phyloP scores from a whole-genome alignment of 2,113 vertebrate genomes.

The Austrofundulus limnaeus region DNA sequence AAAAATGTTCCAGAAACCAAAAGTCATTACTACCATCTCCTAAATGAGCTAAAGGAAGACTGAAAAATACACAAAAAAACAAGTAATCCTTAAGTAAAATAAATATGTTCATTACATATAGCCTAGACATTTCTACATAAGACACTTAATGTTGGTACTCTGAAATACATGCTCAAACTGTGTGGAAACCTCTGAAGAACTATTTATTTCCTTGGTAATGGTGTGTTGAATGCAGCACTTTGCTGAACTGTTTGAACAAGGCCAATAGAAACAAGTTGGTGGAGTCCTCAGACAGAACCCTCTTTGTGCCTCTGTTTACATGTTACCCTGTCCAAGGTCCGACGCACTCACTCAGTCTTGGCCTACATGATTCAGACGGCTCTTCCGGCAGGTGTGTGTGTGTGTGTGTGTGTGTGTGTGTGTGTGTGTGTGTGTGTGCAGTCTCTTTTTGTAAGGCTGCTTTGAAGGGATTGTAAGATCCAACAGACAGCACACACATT shows the following conservation, averaged over 20 bases:
- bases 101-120: no score
- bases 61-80: no score
- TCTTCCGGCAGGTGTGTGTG: slow-evolving; percentile 50
- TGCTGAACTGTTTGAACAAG: slow-evolving; percentile 23
- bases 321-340: slow-evolving; percentile 33
- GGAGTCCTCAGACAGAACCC: slow-evolving; percentile 26
- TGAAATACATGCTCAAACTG: no score
- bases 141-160: no score
- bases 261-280: slow-evolving; percentile 20
- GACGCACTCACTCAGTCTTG: slow-evolving; percentile 20
- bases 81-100: no score
- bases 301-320: slow-evolving; percentile 55
- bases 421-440: slow-evolving; percentile 16
- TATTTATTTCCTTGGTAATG: not conserved
- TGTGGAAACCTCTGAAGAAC: no score
- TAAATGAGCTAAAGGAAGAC: no score
- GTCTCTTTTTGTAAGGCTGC: slow-evolving; percentile 5
- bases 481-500: no score
- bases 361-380: slow-evolving; percentile 17
- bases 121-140: no score
- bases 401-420: slow-evolving; percentile 16
- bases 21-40: no score
- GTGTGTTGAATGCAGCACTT: slow-evolving; percentile 11
- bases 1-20: no score
- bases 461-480: not conserved